Base-by-base conservation (phyloP, 1,140 invertebrate genomes). In the Delia radicum region DNA sequence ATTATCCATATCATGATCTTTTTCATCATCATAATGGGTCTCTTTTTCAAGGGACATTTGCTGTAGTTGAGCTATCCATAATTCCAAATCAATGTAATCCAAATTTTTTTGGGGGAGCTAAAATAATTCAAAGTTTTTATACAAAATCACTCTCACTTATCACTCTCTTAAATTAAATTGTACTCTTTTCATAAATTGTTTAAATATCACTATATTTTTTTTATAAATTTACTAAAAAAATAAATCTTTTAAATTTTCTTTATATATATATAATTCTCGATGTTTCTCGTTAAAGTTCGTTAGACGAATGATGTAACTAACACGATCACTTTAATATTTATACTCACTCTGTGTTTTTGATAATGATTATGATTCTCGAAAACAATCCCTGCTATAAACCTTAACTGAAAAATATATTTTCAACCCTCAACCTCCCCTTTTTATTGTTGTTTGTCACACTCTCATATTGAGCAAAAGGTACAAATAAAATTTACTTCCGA, bases 21-120 rank as follows among this genome's bases (percentile, higher is more conserved):
- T 80, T n/a, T n/a, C 89, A 87, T 24, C 91, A 84, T 48, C 26
- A 89, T 88, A 79, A 95, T 92, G 61, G 94, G 94, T 84, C 94
- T 90, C 88, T 96, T 96, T 85, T 96, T 96, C 29, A 96, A 89
- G 83, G 94, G 95, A 83, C 94, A 95, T 87, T 94, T 92, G 82
- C 93, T 94, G 73, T 84, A 85, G 48, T 85, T 79, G 31, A 80
- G 77, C 83, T 85, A 83, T 85, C 82, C 83, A 85, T 85, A 27
- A 74, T 42, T 55, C 18, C 65, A 24, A 27, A 62, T 12, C 15
- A n/a, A 5, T 24, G 18, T 67, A 37, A 29, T 29, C 27, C 24
- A 15, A 75, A n/a, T 46, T 55, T 37, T 13, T 28, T 10, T 26
- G 8, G 48, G n/a, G n/a, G 12, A 65, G 28, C 28, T 13, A 10